Conservation (phyloP, 2,113 vertebrate genomes). For the Carassius carassius region DNA sequence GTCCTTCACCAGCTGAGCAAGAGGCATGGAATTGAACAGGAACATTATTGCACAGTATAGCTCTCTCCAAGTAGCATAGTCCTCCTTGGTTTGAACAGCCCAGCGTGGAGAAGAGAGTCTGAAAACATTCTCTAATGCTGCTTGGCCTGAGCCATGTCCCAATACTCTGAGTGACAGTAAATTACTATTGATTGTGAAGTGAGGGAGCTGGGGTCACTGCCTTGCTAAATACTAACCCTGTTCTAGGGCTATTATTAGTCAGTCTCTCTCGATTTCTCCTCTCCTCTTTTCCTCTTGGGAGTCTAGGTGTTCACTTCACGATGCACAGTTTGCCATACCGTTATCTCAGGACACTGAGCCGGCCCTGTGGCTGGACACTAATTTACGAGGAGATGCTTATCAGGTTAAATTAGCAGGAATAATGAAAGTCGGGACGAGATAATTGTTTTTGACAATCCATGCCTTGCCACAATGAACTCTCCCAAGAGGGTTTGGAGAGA, state of each 20-base stretch:
- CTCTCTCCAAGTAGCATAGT: not conserved
- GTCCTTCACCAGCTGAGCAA: not conserved
- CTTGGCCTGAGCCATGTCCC: slow-evolving; percentile 64
- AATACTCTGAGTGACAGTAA: slow-evolving; percentile 68
- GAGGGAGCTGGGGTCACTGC: slow-evolving; percentile 63
- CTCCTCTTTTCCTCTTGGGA: slow-evolving; percentile 44
- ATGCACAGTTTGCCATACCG: slow-evolving; percentile 74
- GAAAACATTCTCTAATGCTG: slow-evolving; percentile 63
- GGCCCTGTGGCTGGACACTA: slow-evolving; percentile 71
- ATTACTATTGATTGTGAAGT: slow-evolving; percentile 77
- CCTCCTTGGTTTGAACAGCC: not conserved
- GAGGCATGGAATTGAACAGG: not conserved
- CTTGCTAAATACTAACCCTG: slow-evolving; percentile 73
- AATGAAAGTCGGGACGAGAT: slow-evolving; percentile 67
- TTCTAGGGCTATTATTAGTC: slow-evolving; percentile 76
- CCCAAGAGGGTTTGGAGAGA: slow-evolving; percentile 67
- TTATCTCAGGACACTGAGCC: slow-evolving; percentile 70
- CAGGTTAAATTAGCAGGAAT: slow-evolving; percentile 78
- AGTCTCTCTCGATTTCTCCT: slow-evolving; percentile 13
- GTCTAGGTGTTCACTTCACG: slow-evolving; percentile 72
- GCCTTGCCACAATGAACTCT: slow-evolving; percentile 65
- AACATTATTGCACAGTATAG: not conserved
- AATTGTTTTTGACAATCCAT: slow-evolving; percentile 79
- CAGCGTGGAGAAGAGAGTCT: slow-evolving; percentile 46
- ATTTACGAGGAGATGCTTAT: slow-evolving; percentile 80